A percentile compares a stretch with the other conserved stretches of the same genome.
These are phyloP conservation scores for Oceanodroma tethys DNA, from an alignment of 2,113 vertebrate species.

Conservation along the genomic window DNA sequence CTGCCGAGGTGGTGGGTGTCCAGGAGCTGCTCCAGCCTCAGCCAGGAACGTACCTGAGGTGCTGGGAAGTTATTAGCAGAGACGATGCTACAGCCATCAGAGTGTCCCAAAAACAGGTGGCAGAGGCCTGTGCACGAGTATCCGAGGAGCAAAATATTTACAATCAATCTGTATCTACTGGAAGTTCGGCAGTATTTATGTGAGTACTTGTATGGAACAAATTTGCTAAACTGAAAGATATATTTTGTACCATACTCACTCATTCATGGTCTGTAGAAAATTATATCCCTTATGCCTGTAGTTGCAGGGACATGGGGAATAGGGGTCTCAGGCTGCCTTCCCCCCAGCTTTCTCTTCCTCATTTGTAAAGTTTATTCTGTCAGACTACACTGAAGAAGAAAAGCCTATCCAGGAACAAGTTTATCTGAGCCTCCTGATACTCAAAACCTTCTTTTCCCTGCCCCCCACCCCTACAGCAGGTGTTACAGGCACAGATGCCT, in stretches of 20 bases:
- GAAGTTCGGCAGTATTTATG: neutral
- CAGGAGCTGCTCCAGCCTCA: neutral
- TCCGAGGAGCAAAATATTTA: neutral
- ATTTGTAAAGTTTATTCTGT: neutral
- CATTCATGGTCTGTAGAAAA: neutral
- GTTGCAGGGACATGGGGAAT: neutral
- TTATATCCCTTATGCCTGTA: neutral
- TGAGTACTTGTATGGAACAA: neutral
- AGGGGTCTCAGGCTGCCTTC: rapidly evolving
- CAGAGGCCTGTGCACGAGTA: neutral
- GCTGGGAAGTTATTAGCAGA: neutral
- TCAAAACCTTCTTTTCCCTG: neutral
- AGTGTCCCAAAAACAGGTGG: neutral
- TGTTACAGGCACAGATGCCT: neutral
- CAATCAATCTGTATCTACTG: neutral
- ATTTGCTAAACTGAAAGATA: neutral
- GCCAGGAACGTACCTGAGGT: neutral
- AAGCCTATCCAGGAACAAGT: neutral
- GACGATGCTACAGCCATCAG: neutral
- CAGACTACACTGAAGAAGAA: neutral
- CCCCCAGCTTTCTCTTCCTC: neutral
- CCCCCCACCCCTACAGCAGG: neutral
- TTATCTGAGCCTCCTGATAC: neutral
- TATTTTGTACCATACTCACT: neutral
- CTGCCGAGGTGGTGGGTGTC: neutral